Percentiles rank a stretch among this genome's conserved stretches.
Conservation (phyloP, 2,113 vertebrate species). For the Clarias batrachus region DNA sequence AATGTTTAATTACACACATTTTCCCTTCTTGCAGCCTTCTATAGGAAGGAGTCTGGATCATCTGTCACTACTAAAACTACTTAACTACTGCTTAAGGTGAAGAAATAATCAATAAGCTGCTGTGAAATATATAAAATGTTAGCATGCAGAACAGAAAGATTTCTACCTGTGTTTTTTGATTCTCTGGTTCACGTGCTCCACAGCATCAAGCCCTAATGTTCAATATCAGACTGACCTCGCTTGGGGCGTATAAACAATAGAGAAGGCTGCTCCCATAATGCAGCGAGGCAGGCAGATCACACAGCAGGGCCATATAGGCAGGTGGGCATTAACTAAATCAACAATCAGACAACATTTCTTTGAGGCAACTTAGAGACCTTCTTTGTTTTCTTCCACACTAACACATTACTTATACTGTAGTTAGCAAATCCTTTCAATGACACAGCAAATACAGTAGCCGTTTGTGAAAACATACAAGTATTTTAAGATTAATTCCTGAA, state of each 20-base stretch:
- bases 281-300: background rate
- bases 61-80: background rate
- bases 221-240: slow-evolving; percentile 28
- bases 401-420: background rate
- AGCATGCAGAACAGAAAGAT: background rate
- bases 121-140: background rate
- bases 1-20: background rate
- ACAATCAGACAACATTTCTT: slow-evolving; percentile 49
- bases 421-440: too few species aligned
- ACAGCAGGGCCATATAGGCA: background rate
- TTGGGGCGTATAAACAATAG: background rate
- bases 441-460: background rate
- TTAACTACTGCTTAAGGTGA: background rate
- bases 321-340: slow-evolving; percentile 39
- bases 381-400: background rate
- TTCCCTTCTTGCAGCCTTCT: background rate
- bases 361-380: slow-evolving; percentile 38
- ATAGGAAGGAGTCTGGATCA: background rate
- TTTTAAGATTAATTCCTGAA: background rate
- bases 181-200: background rate
- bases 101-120: background rate
- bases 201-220: background rate
- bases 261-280: slow-evolving; percentile 21
- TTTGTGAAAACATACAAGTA: background rate
- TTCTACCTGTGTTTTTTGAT: slow-evolving; percentile 12